Base-by-base conservation (phyloP, 2,113 vertebrate genomes). In the Paramisgurnus dabryanus region DNA sequence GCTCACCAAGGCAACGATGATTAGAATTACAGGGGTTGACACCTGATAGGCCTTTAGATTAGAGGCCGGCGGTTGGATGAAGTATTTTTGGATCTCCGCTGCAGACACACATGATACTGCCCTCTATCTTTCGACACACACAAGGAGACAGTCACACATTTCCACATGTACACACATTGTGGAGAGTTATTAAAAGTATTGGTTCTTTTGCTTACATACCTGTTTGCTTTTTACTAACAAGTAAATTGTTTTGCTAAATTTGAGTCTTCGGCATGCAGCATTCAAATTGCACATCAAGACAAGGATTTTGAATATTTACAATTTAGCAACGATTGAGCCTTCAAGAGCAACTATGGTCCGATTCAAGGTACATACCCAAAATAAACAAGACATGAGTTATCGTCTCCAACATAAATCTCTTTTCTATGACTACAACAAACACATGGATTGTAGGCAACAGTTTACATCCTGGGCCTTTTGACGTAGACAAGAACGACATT, bases 21-120 rank as follows among this genome's bases (percentile, higher is more conserved):
- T 93, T 93, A 91, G 90, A 93, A 93, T 93, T 93, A 89, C 90
- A 81, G 67, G 73, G 50, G 57, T 43, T 85, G 91, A 93, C 86
- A 94, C 87, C 73, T 12, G 91, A 94, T 92, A 87, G 80, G 79
- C 82, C 80, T 78, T 66, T 74, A 85, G 83, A 83, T 61, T 63
- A 40, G 41, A 58, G 49, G 55, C 43, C 17, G 17, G 78, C 6
- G 67, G 80, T 78, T 45, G 40, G 65, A 7, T 75, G 86, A 83
- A 76, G 85, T 87, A 88, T 90, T 91, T 92, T 89, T 87, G 88
- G 86, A 86, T 53, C 68, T 47, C 34, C 40, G 45, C 76, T 64
- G 61, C 61, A 84, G 34, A 60, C 61, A 71, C 80, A 22, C 15
- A 73, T 45, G 67, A 45, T 8, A 10, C 81, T 43, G 81, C 81